Evolutionary conservation across 2,113 vertebrate species (phyloP), one percentile per base, ranked within the genome.

Genomic region (Phaethon lepturus): DNA sequence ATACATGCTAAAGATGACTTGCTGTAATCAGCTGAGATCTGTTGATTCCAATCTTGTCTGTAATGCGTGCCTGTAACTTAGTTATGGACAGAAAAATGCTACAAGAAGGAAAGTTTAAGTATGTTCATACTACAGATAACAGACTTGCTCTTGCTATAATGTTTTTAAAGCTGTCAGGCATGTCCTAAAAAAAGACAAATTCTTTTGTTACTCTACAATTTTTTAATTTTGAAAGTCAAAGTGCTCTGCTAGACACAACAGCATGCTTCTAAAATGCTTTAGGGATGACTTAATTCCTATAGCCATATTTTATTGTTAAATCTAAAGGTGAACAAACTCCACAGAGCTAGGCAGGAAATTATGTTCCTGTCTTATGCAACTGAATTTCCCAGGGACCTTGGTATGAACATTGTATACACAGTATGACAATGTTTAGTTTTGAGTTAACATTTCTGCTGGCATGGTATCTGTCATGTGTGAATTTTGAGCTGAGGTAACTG

Each of bases 31-130:
- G 5, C 17, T 13, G 42, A 47, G 15, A 29, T 56, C 29, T 45
- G 5, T 71, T 75, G 28, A 59, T 73, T 84, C 18, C 11, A 35
- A 16, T 55, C 29, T 66, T 18, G 26, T 75, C 35, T 49, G 25
- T 22, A 23, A 10, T 5, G 7, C 1, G 0, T 45, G 42, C 14
- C 47, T 3, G 1, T 44, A 56, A 55, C 9, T 12, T 7, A 58
- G 7, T 47, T 40, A 25, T 2, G 10, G 38, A 69, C 33, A 69
- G 49, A 89, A 42, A 74, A 58, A 53, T 44, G 22, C 38, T 52
- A n/a, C 40, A 38, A 47, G 13, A 42, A 64, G 26, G 11, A 81
- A 71, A 62, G 33, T 7, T 73, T 35, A 45, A 60, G 38, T 66
- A 77, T 5, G 5, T 49, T 55, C n/a, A 49, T 35, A 22, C n/a